phyloP scores from a whole-genome alignment of 2,113 vertebrate species.

The Oostethus manadensis region DNA sequence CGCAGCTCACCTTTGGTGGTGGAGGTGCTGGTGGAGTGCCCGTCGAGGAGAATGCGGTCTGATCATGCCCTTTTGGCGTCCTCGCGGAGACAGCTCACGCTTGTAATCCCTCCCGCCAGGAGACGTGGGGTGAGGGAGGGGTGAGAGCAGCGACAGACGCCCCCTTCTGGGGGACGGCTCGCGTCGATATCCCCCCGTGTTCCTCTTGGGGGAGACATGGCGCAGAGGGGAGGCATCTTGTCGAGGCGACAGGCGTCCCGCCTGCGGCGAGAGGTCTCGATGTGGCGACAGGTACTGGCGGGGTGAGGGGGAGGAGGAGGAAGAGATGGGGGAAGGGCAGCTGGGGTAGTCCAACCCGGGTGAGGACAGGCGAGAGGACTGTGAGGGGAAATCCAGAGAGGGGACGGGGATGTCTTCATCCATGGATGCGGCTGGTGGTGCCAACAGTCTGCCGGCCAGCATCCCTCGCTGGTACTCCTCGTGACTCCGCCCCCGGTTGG shows the following conservation, averaged over 20 bases:
- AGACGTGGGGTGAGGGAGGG: conserved; percentile 75
- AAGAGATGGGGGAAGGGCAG: conserved; percentile 86
- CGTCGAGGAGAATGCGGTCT: conserved; percentile 85
- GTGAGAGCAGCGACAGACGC: conserved; percentile 65
- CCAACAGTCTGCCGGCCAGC: conserved; percentile 71
- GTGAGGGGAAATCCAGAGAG: conserved; percentile 78
- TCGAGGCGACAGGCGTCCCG: conserved; percentile 55
- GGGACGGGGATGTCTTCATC: conserved; percentile 81
- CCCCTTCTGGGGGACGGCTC: conserved; percentile 86
- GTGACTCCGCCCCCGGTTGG: conserved; percentile 74
- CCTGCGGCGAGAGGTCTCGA: conserved; percentile 83
- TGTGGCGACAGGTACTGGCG: conserved; percentile 83
- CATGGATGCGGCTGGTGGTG: conserved; percentile 75
- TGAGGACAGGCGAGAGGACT: conserved; percentile 78
- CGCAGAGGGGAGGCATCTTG: conserved; percentile 75
- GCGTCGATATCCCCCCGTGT: conserved; percentile 70
- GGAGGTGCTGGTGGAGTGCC: conserved; percentile 61
- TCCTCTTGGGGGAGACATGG: conserved; percentile 76
- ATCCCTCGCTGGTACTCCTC: conserved; percentile 79
- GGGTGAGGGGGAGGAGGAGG: conserved; percentile 80
- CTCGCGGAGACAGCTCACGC: conserved; percentile 86
- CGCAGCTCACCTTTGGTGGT: conserved; percentile 47
- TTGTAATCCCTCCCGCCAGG: conserved; percentile 77
- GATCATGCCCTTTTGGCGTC: conserved; percentile 81
- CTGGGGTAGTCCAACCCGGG: conserved; percentile 78